A percentile compares a stretch with the other conserved stretches of the same genome.
Conservation (phyloP, 2,113 vertebrate genomes). For the Ifrita kowaldi region DNA sequence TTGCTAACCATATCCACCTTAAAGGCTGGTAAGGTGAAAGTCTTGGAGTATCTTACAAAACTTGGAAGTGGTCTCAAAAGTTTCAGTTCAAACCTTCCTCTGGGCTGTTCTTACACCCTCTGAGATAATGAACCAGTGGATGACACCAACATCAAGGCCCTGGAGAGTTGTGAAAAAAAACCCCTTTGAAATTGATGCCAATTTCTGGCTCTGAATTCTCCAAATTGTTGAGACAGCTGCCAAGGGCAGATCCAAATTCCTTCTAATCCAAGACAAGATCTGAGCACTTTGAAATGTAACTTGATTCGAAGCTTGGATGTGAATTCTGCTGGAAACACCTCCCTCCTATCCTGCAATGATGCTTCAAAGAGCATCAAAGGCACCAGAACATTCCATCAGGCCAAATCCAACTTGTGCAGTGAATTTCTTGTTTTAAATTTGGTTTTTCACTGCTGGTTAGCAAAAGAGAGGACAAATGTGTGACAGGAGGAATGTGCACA, state of each 20-base stretch:
- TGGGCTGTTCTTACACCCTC: background rate
- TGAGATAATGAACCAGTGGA: background rate
- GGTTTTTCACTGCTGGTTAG: background rate
- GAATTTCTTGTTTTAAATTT: background rate
- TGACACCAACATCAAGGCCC: background rate
- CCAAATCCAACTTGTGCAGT: background rate
- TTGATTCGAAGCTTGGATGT: background rate
- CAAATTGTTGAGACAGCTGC: background rate
- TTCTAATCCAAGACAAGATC: background rate
- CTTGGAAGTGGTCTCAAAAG: background rate
- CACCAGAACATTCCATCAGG: background rate
- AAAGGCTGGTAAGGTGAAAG: background rate
- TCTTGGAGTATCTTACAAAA: background rate
- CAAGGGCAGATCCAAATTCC: background rate
- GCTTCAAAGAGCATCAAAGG: background rate
- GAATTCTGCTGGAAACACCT: background rate
- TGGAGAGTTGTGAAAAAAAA: background rate
- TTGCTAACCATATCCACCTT: background rate
- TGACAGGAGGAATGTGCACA: fast-evolving
- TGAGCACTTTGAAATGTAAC: background rate
- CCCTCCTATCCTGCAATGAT: background rate
- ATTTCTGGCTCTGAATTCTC: background rate
- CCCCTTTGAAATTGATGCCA: background rate
- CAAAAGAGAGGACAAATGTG: background rate
- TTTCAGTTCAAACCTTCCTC: background rate